These are phyloP conservation scores for Stylophora pistillata DNA, from an alignment of 64 coral and sea anemone genomes.

Conservation along the genomic window DNA sequence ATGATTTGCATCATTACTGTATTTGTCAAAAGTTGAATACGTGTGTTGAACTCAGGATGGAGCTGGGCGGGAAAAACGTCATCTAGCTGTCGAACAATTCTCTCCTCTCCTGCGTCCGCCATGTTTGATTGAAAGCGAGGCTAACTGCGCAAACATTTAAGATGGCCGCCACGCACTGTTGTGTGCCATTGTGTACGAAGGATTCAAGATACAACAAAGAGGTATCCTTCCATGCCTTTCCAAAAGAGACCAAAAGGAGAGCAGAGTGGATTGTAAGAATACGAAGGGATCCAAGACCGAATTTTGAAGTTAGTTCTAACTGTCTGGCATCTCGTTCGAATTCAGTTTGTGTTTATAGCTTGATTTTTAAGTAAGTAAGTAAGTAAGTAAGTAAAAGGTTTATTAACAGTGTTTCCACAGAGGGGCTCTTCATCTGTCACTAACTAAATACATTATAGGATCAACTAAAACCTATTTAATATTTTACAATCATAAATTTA, in stretches of 20 bases:
- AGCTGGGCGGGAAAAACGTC: too few relatives aligned
- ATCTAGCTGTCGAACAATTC: too few relatives aligned
- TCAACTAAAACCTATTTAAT: too few relatives aligned
- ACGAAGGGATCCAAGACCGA: conserved; percentile 14
- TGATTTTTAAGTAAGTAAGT: not conserved
- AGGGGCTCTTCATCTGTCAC: too few relatives aligned
- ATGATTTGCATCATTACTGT: too few relatives aligned
- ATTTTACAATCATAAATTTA: not conserved
- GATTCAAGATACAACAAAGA: conserved; percentile 20
- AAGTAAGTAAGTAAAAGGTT: too few relatives aligned
- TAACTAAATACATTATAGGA: too few relatives aligned
- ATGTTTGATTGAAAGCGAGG: too few relatives aligned
- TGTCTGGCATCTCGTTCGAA: not conserved
- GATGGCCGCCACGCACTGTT: conserved; percentile 19
- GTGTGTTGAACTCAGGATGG: too few relatives aligned
- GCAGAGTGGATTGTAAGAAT: conserved; percentile 29
- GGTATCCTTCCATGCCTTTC: conserved; percentile 24
- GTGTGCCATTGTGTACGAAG: conserved; percentile 3
- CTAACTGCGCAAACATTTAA: not conserved
- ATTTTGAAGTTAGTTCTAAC: conserved; percentile 33
- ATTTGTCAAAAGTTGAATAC: too few relatives aligned
- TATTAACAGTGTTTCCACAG: too few relatives aligned
- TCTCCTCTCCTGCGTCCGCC: not conserved
- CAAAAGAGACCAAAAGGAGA: not conserved
- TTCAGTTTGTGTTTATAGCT: not conserved